Conservation (phyloP, 2,797 vertebrate genomes). For the Syndactyla subalaris region DNA sequence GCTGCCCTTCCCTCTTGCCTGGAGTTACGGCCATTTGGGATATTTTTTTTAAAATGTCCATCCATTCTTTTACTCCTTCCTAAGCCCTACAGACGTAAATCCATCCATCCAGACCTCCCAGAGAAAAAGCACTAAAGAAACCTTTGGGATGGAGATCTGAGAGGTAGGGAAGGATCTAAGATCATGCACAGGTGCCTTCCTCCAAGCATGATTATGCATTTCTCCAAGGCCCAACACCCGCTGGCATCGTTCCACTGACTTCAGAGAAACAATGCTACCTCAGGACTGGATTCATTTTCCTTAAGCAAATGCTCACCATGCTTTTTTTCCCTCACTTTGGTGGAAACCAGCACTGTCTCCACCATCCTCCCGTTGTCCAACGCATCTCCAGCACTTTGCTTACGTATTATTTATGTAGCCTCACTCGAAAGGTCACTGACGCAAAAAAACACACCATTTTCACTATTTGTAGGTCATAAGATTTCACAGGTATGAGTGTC, state of each 20-base stretch:
- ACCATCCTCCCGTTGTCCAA: neutral
- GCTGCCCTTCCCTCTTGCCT: neutral
- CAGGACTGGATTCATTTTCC: accelerated
- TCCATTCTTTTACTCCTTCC: neutral
- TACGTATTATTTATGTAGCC: neutral
- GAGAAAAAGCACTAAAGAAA: neutral
- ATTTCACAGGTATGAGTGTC: slow-evolving; percentile 59
- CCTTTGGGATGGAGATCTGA: neutral
- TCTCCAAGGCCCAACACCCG: neutral
- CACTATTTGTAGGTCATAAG: slow-evolving; percentile 43
- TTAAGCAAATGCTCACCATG: neutral
- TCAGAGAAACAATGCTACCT: neutral
- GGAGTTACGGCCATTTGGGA: accelerated
- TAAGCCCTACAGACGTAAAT: neutral
- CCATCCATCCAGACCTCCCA: neutral
- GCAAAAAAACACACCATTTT: neutral
- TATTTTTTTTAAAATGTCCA: neutral
- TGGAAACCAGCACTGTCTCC: neutral
- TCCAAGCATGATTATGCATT: neutral
- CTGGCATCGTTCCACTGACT: neutral
- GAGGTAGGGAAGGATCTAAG: neutral
- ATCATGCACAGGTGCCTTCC: neutral
- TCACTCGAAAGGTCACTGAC: neutral
- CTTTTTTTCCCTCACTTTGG: neutral
- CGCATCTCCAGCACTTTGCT: accelerated